Base-by-base conservation (phyloP, 2,888 invertebrate genomes). In the Dioctria linearis region DNA sequence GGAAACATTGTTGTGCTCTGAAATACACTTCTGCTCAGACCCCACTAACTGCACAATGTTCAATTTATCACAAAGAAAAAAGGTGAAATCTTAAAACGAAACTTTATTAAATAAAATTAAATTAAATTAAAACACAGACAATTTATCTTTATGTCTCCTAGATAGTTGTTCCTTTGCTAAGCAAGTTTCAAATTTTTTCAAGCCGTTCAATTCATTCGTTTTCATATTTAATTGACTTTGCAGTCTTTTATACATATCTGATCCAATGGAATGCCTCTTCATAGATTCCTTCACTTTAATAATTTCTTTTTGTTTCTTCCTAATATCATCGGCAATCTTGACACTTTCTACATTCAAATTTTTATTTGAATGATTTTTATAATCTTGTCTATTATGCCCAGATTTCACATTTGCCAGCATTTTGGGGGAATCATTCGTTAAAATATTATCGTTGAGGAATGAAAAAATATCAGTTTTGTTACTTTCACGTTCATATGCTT, bases 331-430 rank as follows among this genome's bases (percentile, higher is more conserved):
- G 2, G 92, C 92, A 80, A 94, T 90, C 88, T 93, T 93, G 80
- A 95, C 93, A 84, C 93, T 92, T 84, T 93, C 93, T 54, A 95
- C 93, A 86, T 94, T 95, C 57, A 95, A 88, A 79, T 93, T 92
- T 86, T 93, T 93, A 82, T 90, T 92, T 0, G 93, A 90, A 11
- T 92, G 90, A 81, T 91, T 89, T 84, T 90, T 91, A 3, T 91
- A 86, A 80, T 90, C 86, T 61, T 89, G 82, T 71, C 80, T 63
- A 63, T 54, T 5, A 81, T 85, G 65, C 46, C 84, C 81, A 25
- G 25, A 25, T 25, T 25, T 25, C 25, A 25, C 25, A 8, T 85
- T 82, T 73, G 82, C 37, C 78, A 43, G 78, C 39, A 40, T 63
- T n/a, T 39, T 40, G 0, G 84, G 82, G 57, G 85, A 9, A 61